Conservation (phyloP, 2,888 invertebrate genomes). For the Plagodis dolabraria region DNA sequence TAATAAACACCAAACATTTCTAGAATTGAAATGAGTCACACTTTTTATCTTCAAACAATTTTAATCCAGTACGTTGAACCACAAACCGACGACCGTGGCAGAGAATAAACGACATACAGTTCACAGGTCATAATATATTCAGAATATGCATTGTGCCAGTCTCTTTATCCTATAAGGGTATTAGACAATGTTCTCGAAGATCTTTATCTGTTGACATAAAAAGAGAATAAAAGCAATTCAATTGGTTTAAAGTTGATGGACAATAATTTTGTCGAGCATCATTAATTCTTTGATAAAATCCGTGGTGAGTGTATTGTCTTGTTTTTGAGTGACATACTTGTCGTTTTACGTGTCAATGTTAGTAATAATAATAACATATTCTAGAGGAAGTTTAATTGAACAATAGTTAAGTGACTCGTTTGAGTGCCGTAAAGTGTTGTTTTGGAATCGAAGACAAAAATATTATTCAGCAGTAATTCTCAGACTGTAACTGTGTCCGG, state of each 20-base stretch:
- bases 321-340: slow-evolving; percentile 40
- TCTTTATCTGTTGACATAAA: slow-evolving; percentile 58
- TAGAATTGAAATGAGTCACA: slow-evolving; percentile 39
- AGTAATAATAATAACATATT: not conserved
- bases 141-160: slow-evolving; percentile 73
- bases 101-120: slow-evolving; percentile 46
- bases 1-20: slow-evolving; percentile 33
- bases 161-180: slow-evolving; percentile 40
- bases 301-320: slow-evolving; percentile 46
- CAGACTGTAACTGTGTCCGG: too few species aligned
- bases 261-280: slow-evolving; percentile 71
- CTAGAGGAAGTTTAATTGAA: too few species aligned
- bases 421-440: too few species aligned
- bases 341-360: slow-evolving; percentile 30
- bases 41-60: slow-evolving; percentile 30
- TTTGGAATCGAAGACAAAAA: too few species aligned
- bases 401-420: too few species aligned
- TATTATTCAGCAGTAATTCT: too few species aligned
- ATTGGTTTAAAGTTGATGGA: slow-evolving; percentile 60
- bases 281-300: slow-evolving; percentile 74
- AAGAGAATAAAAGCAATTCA: slow-evolving; percentile 49
- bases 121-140: slow-evolving; percentile 79
- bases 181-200: slow-evolving; percentile 72
- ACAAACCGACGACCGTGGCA: slow-evolving; percentile 48
- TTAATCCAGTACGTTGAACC: slow-evolving; percentile 50